A percentile compares a stretch with the other conserved stretches of the same genome.
Evolutionary conservation across 2,113 vertebrate genomes (phyloP).

Genomic region (Sialia sialis): DNA sequence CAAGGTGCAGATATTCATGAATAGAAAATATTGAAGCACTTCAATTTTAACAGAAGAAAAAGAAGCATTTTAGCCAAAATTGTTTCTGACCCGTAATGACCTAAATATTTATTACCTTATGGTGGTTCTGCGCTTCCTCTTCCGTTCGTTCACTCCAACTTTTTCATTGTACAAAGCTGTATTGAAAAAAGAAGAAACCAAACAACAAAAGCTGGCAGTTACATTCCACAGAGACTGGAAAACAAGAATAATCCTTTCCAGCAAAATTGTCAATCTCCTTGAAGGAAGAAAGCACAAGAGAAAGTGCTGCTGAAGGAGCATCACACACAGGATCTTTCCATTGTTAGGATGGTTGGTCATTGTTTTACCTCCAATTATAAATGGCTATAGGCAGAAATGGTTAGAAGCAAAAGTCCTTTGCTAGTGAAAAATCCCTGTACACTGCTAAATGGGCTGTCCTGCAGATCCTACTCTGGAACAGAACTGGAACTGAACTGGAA

Average conservation of each 20-base stretch:
- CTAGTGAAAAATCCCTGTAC: neutral
- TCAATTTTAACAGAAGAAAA: neutral
- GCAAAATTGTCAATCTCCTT: neutral
- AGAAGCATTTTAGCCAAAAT: neutral
- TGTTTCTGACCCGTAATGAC: neutral
- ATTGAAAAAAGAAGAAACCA: neutral
- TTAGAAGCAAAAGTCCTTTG: neutral
- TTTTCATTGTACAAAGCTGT: slow-evolving; percentile 94
- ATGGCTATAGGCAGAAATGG: neutral
- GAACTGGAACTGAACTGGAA: neutral
- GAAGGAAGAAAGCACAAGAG: neutral
- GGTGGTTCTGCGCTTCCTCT: slow-evolving; percentile 94
- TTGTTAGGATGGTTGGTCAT: neutral
- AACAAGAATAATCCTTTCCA: neutral
- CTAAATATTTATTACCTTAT: slow-evolving; percentile 82
- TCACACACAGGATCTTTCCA: neutral
- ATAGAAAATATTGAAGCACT: neutral
- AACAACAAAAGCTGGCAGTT: neutral
- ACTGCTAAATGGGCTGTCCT: neutral
- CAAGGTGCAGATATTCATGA: neutral
- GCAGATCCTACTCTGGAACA: neutral
- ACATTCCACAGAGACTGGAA: neutral
- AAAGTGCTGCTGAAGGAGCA: neutral
- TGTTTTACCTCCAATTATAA: neutral
- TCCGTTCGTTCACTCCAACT: slow-evolving; percentile 91